A percentile compares a stretch with the other conserved stretches of the same genome.
These are phyloP conservation scores for Rhinoraja longicauda DNA, from an alignment of 2,797 vertebrate species.

Conservation along the genomic window DNA sequence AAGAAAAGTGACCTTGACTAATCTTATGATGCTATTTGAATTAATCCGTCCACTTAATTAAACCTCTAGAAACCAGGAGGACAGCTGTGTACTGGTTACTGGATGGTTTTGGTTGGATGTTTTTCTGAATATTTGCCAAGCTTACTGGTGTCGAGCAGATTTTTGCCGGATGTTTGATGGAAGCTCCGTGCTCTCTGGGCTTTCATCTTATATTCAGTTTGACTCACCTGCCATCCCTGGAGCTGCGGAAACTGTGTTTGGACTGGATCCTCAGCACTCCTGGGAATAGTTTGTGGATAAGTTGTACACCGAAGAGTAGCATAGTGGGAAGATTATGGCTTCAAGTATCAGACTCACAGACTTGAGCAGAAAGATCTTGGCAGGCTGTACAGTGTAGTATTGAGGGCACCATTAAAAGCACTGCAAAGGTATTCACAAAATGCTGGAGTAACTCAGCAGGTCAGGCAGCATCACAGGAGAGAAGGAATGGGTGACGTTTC, in stretches of 20 bases:
- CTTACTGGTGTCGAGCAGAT: too few species aligned
- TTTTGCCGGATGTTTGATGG: not conserved
- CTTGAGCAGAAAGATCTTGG: not conserved
- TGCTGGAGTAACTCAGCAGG: too few species aligned
- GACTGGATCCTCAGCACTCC: not conserved
- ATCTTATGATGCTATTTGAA: not conserved
- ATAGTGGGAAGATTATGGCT: conserved; percentile 52
- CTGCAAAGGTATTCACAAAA: too few species aligned
- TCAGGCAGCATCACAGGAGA: too few species aligned
- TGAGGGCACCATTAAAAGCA: too few species aligned
- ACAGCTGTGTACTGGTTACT: not conserved
- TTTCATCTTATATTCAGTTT: not conserved
- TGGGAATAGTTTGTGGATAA: not conserved
- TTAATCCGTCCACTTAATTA: conserved; percentile 15
- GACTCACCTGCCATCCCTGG: not conserved
- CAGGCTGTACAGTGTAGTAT: not conserved
- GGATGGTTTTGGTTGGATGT: not conserved
- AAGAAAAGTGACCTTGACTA: not conserved
- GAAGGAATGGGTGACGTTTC: too few species aligned
- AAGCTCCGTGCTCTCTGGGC: not conserved
- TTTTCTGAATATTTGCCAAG: not conserved
- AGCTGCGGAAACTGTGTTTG: not conserved
- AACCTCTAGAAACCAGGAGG: not conserved
- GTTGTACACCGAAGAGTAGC: conserved; percentile 53
- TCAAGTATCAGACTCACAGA: not conserved